Percentiles rank a stretch among this genome's conserved stretches.
Evolutionary conservation across 2,113 vertebrate species (phyloP).

Genomic region (Hypocryptadius cinnamomeus): DNA sequence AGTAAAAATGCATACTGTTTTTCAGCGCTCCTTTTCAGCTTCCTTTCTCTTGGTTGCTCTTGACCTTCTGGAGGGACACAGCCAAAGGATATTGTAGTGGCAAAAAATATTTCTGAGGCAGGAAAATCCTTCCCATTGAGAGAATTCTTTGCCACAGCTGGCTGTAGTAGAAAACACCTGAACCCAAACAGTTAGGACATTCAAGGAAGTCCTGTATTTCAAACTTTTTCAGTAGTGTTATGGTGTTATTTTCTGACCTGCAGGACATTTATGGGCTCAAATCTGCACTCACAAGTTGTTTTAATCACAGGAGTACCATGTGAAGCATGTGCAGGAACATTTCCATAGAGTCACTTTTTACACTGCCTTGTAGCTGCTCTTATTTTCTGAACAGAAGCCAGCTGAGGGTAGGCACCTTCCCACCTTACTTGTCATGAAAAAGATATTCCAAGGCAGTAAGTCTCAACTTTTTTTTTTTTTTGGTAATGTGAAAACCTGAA

Average conservation of each 20-base stretch:
- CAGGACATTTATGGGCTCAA: background rate
- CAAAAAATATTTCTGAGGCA: background rate
- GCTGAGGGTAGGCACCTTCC: background rate
- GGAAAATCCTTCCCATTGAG: background rate
- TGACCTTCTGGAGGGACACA: background rate
- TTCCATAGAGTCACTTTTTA: background rate
- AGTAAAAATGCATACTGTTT: background rate
- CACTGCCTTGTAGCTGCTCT: background rate
- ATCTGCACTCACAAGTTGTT: background rate
- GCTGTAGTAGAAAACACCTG: background rate
- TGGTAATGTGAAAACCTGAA: background rate
- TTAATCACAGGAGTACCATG: background rate
- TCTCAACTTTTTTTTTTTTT: background rate
- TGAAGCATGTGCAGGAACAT: accelerated
- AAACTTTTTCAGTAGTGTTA: background rate
- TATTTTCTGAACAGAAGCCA: background rate
- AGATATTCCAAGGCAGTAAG: background rate
- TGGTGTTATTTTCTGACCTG: background rate
- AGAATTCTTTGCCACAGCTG: background rate
- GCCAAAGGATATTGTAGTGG: background rate
- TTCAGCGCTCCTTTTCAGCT: background rate
- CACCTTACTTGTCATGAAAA: background rate
- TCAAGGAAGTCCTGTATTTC: background rate
- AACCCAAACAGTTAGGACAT: background rate
- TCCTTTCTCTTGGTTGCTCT: background rate